Evolutionary conservation across 2,113 vertebrate genomes (phyloP), one percentile per base, ranked within the genome.

Genomic region (Caloenas nicobarica): DNA sequence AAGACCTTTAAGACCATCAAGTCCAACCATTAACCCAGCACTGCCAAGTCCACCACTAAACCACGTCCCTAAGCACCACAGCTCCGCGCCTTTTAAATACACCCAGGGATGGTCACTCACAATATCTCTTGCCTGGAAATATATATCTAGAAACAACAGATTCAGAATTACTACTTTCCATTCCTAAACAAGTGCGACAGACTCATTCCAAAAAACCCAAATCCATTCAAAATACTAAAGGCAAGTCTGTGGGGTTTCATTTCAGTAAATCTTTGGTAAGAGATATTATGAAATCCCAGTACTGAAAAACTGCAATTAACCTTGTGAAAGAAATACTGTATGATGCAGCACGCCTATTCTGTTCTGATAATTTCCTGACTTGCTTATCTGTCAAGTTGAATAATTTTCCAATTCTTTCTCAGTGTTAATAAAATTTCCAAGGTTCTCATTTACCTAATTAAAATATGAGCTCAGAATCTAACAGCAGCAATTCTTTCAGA

Each of bases 331-430:
- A 83, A 87, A 31, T 25, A 62, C 16, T 23, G 16, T 81, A 10
- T 6, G 61, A 86, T 50, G 70, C 57, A 80, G 61, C 34, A 79
- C 22, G 81, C 33, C 50, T 57, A 19, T 38, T 91, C 53, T 42
- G 23, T 84, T 44, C 64, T 71, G 19, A 34, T 91, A 4, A 82
- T 93, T 91, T 93, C 74, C 81, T 80, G 40, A 73, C n/a, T 65
- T 82, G 51, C 62, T 95, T 86, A 91, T 95, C 89, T 91, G 28
- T 15, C 54, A 88, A 54, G 25, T 73, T 91, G 66, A 89, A 70
- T 89, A 69, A 82, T 89, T 92, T 94, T 82, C 74, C 60, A 70
- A 4, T 72, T 70, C 36, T 82, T 95, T 89, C 83, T 68, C 77
- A 31, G 34, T 8, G 28, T 71, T 94, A 89, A 84, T 72, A 92